phyloP scores from a whole-genome alignment of 2,888 invertebrate genomes.

The Drosophila colorata region DNA sequence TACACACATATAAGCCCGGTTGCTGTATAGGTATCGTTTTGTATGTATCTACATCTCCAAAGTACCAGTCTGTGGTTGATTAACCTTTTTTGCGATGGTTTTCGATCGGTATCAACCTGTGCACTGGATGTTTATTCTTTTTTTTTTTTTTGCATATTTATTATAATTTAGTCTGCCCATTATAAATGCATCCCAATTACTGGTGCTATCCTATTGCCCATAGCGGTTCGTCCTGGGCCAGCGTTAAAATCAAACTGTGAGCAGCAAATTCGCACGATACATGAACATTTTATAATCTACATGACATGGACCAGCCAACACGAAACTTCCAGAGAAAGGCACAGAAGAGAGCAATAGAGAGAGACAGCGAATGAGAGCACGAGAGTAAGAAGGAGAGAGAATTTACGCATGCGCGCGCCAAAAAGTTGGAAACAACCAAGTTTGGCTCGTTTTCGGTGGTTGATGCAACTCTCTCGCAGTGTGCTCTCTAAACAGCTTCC shows the following conservation, averaged over 20 bases:
- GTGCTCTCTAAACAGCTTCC: conserved; percentile 56
- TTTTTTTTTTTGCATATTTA: conserved; percentile 7
- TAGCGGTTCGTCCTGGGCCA: conserved; percentile 67
- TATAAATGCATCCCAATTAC: not conserved
- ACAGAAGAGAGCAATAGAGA: conserved; percentile 17
- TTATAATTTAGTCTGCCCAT: conserved; percentile 9
- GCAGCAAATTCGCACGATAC: conserved; percentile 48
- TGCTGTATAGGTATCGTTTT: conserved; percentile 48
- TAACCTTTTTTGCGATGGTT: conserved; percentile 7
- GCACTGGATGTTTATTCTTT: not conserved
- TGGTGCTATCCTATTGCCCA: conserved; percentile 45
- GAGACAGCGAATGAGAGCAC: conserved; percentile 6
- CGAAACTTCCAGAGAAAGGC: conserved; percentile 49
- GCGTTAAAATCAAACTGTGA: conserved; percentile 62
- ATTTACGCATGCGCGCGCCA: conserved; percentile 77
- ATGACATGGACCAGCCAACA: conserved; percentile 47
- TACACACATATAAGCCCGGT: conserved; percentile 39
- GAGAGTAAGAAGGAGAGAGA: conserved; percentile 23
- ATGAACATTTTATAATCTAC: conserved; percentile 51
- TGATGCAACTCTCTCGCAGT: conserved; percentile 28
- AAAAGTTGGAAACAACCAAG: conserved; percentile 55
- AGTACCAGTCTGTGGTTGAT: conserved; percentile 26
- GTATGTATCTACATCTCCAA: conserved; percentile 62
- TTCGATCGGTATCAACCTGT: conserved; percentile 1
- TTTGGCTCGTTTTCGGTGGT: conserved; percentile 52